These are phyloP conservation scores for Pristionchus arcanus DNA, from an alignment of 2,888 invertebrate species.

Conservation along the genomic window DNA sequence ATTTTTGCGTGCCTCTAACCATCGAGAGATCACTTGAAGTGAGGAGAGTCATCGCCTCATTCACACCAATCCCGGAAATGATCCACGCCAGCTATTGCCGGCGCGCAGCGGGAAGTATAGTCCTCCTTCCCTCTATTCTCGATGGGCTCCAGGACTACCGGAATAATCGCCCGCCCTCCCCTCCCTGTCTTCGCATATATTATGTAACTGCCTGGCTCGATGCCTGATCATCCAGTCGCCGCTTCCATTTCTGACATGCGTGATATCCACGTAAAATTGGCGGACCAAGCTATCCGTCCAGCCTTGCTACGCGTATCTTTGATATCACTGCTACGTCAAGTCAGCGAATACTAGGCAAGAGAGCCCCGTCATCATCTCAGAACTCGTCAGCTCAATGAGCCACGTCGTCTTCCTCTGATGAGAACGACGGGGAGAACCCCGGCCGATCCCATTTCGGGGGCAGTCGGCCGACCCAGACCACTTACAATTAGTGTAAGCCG, in stretches of 20 bases:
- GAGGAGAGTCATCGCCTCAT: background rate
- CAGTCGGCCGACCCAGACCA: background rate
- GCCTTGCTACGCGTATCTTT: background rate
- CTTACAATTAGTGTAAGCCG: background rate
- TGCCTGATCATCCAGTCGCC: no score
- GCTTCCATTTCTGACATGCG: no score
- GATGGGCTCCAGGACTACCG: conserved; percentile 21
- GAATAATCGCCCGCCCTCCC: background rate
- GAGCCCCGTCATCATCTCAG: background rate
- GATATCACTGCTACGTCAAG: background rate
- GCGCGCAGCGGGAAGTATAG: background rate
- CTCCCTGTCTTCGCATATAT: background rate
- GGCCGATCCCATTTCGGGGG: background rate
- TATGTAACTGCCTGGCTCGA: background rate
- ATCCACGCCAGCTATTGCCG: background rate
- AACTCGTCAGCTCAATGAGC: background rate
- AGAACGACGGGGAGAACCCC: background rate
- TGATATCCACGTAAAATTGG: no score
- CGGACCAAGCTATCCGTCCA: no score
- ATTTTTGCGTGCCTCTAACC: background rate
- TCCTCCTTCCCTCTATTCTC: background rate
- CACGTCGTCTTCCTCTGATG: background rate
- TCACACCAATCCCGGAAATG: conserved; percentile 5
- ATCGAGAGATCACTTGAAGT: background rate
- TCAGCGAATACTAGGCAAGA: background rate